Evolutionary conservation across 2,888 invertebrate species (phyloP).

Genomic region (Drosophila parthenogenetica): DNA sequence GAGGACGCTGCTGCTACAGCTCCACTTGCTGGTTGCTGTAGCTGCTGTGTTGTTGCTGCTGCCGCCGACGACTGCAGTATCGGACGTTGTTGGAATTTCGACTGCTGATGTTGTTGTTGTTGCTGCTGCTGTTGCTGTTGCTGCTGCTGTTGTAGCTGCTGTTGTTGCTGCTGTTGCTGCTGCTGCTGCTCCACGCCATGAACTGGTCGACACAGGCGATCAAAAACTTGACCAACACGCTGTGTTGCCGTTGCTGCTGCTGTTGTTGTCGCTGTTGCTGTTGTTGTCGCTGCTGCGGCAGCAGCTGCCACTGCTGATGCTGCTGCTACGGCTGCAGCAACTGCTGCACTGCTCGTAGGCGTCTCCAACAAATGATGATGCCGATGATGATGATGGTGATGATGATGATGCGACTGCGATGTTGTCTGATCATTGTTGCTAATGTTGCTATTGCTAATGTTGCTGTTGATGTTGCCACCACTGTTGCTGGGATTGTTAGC

Average conservation of each 20-base stretch:
- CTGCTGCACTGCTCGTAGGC: slow-evolving; percentile 53
- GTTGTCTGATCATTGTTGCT: slow-evolving; percentile 36
- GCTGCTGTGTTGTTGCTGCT: slow-evolving; percentile 5
- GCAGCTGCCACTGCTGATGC: slow-evolving; percentile 49
- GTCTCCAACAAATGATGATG: slow-evolving; percentile 76
- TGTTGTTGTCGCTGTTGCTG: slow-evolving; percentile 17
- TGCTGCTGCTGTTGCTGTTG: slow-evolving; percentile 12
- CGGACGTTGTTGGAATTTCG: slow-evolving; percentile 19
- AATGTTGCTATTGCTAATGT: slow-evolving; percentile 9
- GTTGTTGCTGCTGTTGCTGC: slow-evolving; percentile 8
- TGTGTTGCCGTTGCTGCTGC: slow-evolving; percentile 45
- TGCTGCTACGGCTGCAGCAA: slow-evolving; percentile 60
- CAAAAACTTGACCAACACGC: slow-evolving; percentile 50
- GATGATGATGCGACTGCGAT: slow-evolving; percentile 59
- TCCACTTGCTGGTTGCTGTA: slow-evolving; percentile 6
- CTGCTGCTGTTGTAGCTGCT: neutral
- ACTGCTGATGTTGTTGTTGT: slow-evolving; percentile 4
- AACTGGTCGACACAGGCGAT: slow-evolving; percentile 56
- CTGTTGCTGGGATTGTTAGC: slow-evolving; percentile 1
- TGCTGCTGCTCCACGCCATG: slow-evolving; percentile 34
- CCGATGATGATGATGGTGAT: slow-evolving; percentile 74
- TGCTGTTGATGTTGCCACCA: slow-evolving; percentile 35
- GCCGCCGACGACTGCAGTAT: slow-evolving; percentile 10
- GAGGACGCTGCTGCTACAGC: slow-evolving; percentile 5
- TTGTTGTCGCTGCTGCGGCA: slow-evolving; percentile 25